Percentiles rank a stretch among this genome's conserved stretches.
These are phyloP conservation scores for Stegodyphus dumicola DNA, from an alignment of 1,140 invertebrate species.

Conservation along the genomic window DNA sequence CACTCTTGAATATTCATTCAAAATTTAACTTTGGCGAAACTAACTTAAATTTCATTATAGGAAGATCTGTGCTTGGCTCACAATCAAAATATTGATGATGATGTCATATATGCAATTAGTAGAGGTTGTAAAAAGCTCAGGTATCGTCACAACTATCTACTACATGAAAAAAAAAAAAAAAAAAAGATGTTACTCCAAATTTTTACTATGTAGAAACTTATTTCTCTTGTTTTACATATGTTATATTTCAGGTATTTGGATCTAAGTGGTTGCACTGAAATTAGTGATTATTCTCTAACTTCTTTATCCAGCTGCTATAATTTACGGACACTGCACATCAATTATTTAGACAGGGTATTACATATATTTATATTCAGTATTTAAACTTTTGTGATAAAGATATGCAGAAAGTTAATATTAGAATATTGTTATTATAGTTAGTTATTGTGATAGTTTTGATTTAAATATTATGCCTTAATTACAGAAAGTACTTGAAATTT, in stretches of 20 bases:
- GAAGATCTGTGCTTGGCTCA: conserved; percentile 54
- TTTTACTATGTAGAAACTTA: not conserved
- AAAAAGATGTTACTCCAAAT: not conserved
- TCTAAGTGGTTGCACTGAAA: conserved; percentile 51
- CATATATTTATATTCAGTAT: conserved; percentile 8
- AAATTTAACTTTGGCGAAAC: not conserved
- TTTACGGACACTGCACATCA: conserved; percentile 54
- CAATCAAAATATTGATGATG: conserved; percentile 59
- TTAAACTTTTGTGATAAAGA: not conserved
- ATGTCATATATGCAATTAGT: conserved; percentile 58
- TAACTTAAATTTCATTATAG: not conserved
- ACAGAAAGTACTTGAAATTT: too few relatives aligned
- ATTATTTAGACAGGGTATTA: conserved; percentile 55
- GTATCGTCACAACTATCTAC: conserved; percentile 1
- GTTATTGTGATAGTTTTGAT: too few relatives aligned
- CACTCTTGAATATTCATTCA: not conserved
- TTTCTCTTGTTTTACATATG: not conserved
- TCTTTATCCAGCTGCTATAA: conserved; percentile 52
- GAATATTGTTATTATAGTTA: too few relatives aligned
- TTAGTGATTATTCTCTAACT: conserved; percentile 61
- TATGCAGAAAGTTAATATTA: too few relatives aligned
- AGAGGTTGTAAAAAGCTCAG: conserved; percentile 57
- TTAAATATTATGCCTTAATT: too few relatives aligned
- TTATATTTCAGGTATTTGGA: conserved; percentile 48
- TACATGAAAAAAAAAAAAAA: not conserved